These are phyloP conservation scores for Paedocypris sp. DNA, from an alignment of 2,113 vertebrate genomes.

Conservation along the genomic window DNA sequence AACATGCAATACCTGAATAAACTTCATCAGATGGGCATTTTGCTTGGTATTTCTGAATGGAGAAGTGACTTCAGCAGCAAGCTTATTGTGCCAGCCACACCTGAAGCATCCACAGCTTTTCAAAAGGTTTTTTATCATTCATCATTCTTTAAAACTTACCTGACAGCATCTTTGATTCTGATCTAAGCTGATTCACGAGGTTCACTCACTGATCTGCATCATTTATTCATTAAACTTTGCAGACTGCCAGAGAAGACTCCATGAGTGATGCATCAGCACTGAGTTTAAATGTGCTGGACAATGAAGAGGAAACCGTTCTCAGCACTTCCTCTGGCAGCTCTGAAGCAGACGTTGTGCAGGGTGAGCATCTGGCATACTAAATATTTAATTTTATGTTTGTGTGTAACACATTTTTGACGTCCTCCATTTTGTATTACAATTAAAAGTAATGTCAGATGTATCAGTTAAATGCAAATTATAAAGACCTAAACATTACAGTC, in stretches of 20 bases:
- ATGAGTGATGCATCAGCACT: slow-evolving; percentile 47
- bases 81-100: slow-evolving; percentile 30
- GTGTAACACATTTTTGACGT: too few species aligned
- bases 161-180: too few species aligned
- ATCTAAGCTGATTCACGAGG: too few species aligned
- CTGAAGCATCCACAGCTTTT: background rate
- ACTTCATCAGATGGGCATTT: slow-evolving; percentile 61
- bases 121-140: too few species aligned
- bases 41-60: slow-evolving; percentile 65
- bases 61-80: slow-evolving; percentile 56
- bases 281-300: slow-evolving; percentile 39
- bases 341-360: slow-evolving; percentile 29
- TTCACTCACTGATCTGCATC: background rate
- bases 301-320: slow-evolving; percentile 40
- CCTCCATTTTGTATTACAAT: too few species aligned
- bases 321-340: slow-evolving; percentile 25
- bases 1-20: slow-evolving; percentile 49
- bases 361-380: too few species aligned
- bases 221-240: background rate
- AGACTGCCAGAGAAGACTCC: slow-evolving; percentile 45
- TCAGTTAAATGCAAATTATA: too few species aligned
- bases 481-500: too few species aligned
- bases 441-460: too few species aligned
- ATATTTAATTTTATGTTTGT: too few species aligned
- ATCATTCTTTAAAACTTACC: too few species aligned